Evolutionary conservation across 1,140 invertebrate species (phyloP), one percentile per base, ranked within the genome.

Genomic region (Yoshiicerus persimilis): DNA sequence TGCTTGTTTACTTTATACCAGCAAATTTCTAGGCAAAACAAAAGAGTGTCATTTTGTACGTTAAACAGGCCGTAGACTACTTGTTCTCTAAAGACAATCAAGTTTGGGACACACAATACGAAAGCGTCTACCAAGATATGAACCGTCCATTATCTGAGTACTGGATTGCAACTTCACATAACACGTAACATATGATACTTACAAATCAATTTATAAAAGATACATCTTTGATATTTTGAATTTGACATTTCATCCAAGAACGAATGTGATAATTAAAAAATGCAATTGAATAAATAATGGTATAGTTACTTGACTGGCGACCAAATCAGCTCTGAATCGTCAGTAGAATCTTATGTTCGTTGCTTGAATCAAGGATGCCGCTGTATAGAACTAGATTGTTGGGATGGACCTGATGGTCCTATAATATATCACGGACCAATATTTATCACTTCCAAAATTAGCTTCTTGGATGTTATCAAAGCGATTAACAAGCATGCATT

Each of bases 341-440:
- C 98, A 25, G 94, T 96, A 83, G 98, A 99, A 93, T 98, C 98
- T 0, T 99, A 99, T 93, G 97, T 96, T 0, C 93, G 98, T 30
- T 88, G 96, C 88, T 30, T 9, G 66, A 32, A 16, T 30, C n/a
- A n/a, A 25, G 75, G 32, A 8, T n/a, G 32, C 32, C 70, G 70
- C 70, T 80, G 98, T 92, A 97, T 99, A 89, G 99, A 99, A 93
- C 93, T 99, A 64, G 98, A 89, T 62, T 86, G 39, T 27, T 88
- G 98, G 98, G 98, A 99, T 93, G 98, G 98, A 0, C 96, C 97
- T 4, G 97, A 99, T 92, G 97, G 96, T 91, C 97, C 97, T 2
- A 96, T 97, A 91, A 99, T 99, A 91, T 99, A 97, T 92, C 99
- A 99, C 92, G 99, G 99, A 0, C 97, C 99, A 92, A 99, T 98